Percentiles rank a stretch among this genome's conserved stretches.
phyloP scores from a whole-genome alignment of 2,888 invertebrate species.

The Malthinus flaveolus region DNA sequence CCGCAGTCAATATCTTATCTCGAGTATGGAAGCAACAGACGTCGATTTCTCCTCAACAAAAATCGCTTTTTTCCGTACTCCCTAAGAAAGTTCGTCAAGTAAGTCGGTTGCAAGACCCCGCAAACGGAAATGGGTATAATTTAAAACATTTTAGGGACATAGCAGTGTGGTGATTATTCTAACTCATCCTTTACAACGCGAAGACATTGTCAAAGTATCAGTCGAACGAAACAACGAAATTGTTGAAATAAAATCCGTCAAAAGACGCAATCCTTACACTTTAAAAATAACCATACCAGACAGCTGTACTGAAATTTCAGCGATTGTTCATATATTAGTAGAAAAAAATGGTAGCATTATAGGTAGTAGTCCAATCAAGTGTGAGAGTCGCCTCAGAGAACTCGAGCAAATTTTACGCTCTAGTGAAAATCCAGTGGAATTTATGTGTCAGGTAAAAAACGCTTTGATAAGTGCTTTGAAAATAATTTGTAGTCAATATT shows the following conservation, averaged over 20 bases:
- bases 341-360: constrained; percentile 79
- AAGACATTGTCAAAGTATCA: constrained; percentile 76
- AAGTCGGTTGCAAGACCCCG: constrained; percentile 43
- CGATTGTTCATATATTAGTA: constrained; percentile 79
- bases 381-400: constrained; percentile 82
- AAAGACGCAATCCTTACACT: constrained; percentile 81
- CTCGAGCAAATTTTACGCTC: constrained; percentile 78
- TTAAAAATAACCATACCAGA: constrained; percentile 84
- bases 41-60: constrained; percentile 50
- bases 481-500: constrained; percentile 11
- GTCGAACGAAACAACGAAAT: constrained; percentile 82
- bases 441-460: constrained; percentile 78
- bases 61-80: constrained; percentile 71
- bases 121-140: not conserved
- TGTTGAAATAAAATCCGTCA: constrained; percentile 69
- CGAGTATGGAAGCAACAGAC: constrained; percentile 56
- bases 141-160: constrained; percentile 67
- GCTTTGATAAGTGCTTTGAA: constrained; percentile 18
- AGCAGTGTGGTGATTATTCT: constrained; percentile 80
- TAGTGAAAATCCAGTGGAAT: constrained; percentile 80
- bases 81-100: constrained; percentile 79
- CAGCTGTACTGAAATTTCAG: constrained; percentile 78
- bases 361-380: constrained; percentile 84
- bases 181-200: constrained; percentile 75
- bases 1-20: constrained; percentile 78